Evolutionary conservation across 2,888 invertebrate species (phyloP), one percentile per base, ranked within the genome.

Genomic region (Crematogaster levior): DNA sequence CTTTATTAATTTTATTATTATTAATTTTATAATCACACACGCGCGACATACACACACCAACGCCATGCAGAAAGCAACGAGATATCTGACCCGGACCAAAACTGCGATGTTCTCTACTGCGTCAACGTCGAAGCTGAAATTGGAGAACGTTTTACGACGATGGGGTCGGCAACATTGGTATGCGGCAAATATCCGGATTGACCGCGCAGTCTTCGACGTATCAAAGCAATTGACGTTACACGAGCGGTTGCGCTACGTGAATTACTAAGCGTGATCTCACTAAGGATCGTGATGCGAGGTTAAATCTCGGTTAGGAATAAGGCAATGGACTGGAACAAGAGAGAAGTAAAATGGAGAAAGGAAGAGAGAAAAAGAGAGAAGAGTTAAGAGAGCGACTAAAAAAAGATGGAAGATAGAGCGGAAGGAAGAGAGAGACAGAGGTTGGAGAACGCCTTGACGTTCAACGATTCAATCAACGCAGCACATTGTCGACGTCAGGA

Each of bases 381-480:
- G 10, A 46, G 12, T 61, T 58, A n/a, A 21, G 6, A 18, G 43
- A 21, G 46, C 30, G 34, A 40, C 24, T 10, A 30, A 30, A 24
- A 40, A 27, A 63, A n/a, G 12, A 75, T n/a, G 27, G 40, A 73
- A 43, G 58, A 15, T 7, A 51, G 48, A 53, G 48, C 56, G 53
- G 56, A 34, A 48, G 53, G 51, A 51, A 63, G 80, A 30, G 72
- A 51, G 43, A 74, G 43, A 24, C 24, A 46, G 74, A 43, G n/a
- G 48, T 30, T 12, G 43, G 65, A 21, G 74, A 65, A 81, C 77
- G 81, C 81, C 88, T 84, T 85, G 90, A 89, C 90, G 90, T 92
- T 91, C 90, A 89, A 90, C 89, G 90, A 91, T 92, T 92, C 91
- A 91, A 92, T 92, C 91, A 92, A 91, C 91, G 87, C 84, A 83